A percentile compares a stretch with the other conserved stretches of the same genome.
Evolutionary conservation across 35 echinoderm and acorn worm genomes (phyloP).

Genomic region (Ptychodera flava): DNA sequence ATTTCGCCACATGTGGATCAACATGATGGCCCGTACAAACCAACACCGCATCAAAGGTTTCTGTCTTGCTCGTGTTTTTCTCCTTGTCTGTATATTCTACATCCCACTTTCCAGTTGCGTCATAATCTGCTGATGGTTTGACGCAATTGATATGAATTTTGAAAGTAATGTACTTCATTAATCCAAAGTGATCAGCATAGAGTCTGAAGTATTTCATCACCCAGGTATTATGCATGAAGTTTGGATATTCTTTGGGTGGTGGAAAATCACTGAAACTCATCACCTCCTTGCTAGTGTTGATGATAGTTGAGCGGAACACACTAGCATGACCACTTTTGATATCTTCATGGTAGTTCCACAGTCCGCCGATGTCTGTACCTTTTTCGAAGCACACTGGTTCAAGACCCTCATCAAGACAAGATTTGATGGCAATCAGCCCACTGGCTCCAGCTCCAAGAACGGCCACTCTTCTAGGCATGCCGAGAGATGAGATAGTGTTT

Average conservation of each 20-base stretch:
- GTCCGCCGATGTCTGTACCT: constrained; percentile 26
- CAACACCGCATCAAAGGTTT: constrained; percentile 42
- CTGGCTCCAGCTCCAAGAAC: constrained; percentile 39
- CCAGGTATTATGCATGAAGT: constrained; percentile 46
- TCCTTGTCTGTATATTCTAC: constrained; percentile 14
- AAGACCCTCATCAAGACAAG: constrained; percentile 43
- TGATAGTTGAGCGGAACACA: constrained; percentile 51
- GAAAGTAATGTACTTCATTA: constrained; percentile 33
- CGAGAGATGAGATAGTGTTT: no score
- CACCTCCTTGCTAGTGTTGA: constrained; percentile 40
- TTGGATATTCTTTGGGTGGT: constrained; percentile 43
- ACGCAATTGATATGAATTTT: constrained; percentile 8
- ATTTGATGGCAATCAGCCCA: constrained; percentile 44
- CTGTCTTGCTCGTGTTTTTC: neutral
- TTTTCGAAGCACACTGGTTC: constrained; percentile 50
- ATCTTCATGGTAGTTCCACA: constrained; percentile 43
- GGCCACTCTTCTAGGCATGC: constrained; percentile 4
- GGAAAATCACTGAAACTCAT: constrained; percentile 57
- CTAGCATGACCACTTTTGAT: constrained; percentile 15
- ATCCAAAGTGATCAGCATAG: constrained; percentile 35
- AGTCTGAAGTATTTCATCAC: constrained; percentile 32
- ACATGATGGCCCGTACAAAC: constrained; percentile 42
- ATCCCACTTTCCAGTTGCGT: constrained; percentile 15
- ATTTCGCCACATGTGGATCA: constrained; percentile 30
- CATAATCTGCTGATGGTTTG: constrained; percentile 20